Conservation (phyloP, 2,797 vertebrate genomes). For the Remorina albescens region DNA sequence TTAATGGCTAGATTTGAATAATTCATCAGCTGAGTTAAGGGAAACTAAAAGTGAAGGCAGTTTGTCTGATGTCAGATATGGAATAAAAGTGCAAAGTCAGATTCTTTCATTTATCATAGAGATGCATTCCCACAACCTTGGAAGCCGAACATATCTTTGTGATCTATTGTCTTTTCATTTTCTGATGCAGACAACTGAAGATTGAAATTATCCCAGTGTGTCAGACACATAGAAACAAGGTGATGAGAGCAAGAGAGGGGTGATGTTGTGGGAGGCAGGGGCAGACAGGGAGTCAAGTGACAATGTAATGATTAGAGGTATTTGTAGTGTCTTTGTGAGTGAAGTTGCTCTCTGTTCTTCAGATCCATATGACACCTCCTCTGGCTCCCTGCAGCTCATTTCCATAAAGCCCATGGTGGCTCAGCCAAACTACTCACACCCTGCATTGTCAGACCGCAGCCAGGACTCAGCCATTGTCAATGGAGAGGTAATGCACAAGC, state of each 20-base stretch:
- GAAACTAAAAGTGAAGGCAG: constrained; percentile 53
- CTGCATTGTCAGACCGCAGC: constrained; percentile 87
- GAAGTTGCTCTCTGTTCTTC: constrained; percentile 71
- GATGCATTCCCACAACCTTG: constrained; percentile 48
- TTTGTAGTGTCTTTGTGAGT: constrained; percentile 66
- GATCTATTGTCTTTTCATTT: constrained; percentile 63
- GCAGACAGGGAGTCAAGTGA: constrained; percentile 37
- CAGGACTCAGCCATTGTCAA: constrained; percentile 91
- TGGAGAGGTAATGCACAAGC: constrained; percentile 89
- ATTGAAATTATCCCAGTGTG: constrained; percentile 61
- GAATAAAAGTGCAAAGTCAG: constrained; percentile 66
- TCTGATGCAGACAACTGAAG: constrained; percentile 56
- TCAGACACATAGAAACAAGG: constrained; percentile 30
- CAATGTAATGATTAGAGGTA: constrained; percentile 56
- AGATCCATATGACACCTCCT: constrained; percentile 94
- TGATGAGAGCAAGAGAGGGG: constrained; percentile 23
- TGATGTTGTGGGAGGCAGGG: neutral
- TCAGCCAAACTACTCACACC: constrained; percentile 86
- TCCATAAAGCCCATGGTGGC: constrained; percentile 91
- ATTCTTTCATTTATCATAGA: constrained; percentile 64
- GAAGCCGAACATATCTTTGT: constrained; percentile 57
- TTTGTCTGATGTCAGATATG: constrained; percentile 56
- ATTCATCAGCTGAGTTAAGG: constrained; percentile 68
- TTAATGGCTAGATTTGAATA: constrained; percentile 65
- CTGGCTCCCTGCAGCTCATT: constrained; percentile 96